These are phyloP conservation scores for Palythoa grandiflora DNA, from an alignment of 92 coral and sea anemone genomes.

Conservation along the genomic window DNA sequence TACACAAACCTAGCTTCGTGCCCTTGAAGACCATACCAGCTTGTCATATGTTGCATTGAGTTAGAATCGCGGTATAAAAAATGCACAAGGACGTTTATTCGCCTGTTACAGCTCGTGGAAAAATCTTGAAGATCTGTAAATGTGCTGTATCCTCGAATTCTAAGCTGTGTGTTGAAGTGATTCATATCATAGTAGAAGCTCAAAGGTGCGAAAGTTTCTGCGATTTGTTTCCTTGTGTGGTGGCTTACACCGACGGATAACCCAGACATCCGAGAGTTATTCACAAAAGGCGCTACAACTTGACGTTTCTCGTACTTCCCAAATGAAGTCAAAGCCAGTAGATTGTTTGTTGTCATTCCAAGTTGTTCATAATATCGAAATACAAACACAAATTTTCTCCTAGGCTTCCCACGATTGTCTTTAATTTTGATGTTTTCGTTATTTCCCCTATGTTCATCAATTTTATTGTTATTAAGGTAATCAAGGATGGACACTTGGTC, in stretches of 20 bases:
- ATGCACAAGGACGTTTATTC: conserved; percentile 89
- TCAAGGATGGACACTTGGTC: conserved; percentile 7
- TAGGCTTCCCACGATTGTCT: conserved; percentile 47
- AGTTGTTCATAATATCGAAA: conserved; percentile 99
- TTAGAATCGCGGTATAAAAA: conserved; percentile 77
- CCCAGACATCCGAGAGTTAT: conserved; percentile 98
- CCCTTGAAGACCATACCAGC: conserved; percentile 82
- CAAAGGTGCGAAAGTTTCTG: conserved; percentile 72
- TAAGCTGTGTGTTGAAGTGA: conserved; percentile 71
- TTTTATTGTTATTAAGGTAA: conserved; percentile 30
- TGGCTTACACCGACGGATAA: conserved; percentile 89
- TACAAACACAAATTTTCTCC: conserved; percentile 84
- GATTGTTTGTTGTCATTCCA: conserved; percentile 93
- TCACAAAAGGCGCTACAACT: conserved; percentile 95
- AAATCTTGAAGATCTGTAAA: conserved; percentile 78
- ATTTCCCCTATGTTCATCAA: conserved; percentile 15
- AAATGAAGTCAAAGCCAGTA: conserved; percentile 88
- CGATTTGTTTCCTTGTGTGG: conserved; percentile 64
- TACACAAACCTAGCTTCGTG: conserved; percentile 74
- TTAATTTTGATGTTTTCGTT: conserved; percentile 15
- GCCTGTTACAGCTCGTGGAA: conserved; percentile 77
- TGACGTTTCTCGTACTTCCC: conserved; percentile 83
- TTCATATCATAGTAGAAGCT: conserved; percentile 77
- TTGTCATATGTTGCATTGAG: conserved; percentile 69
- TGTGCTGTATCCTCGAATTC: conserved; percentile 81